Percentiles rank a stretch among this genome's conserved stretches.
These are phyloP conservation scores for Dipodomys stephensi DNA, from an alignment of 2,113 vertebrate species.

Conservation along the genomic window DNA sequence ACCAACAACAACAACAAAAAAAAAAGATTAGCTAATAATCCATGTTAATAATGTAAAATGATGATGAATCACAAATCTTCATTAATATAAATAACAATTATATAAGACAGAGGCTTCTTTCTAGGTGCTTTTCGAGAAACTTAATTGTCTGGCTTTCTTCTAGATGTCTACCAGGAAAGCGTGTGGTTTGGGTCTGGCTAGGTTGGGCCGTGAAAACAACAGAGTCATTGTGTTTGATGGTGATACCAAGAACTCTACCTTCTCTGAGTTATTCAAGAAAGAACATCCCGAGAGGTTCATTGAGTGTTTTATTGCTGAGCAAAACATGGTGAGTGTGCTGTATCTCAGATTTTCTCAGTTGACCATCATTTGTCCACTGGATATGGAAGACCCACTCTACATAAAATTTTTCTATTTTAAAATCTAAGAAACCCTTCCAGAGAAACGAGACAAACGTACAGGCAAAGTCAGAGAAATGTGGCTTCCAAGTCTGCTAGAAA, in stretches of 20 bases:
- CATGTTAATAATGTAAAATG: background rate
- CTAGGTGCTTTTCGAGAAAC: background rate
- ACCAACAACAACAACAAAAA: too few relatives aligned
- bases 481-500: background rate
- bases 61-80: constrained; percentile 11
- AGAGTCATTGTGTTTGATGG: constrained; percentile 91
- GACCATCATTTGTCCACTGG: background rate
- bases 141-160: background rate
- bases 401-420: background rate
- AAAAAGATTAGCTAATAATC: background rate
- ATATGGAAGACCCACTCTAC: background rate
- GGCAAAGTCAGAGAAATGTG: background rate
- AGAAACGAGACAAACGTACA: background rate
- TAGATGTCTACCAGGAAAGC: constrained; percentile 91
- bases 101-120: background rate
- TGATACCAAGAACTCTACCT: constrained; percentile 93
- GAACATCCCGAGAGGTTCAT: constrained; percentile 91
- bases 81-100: background rate
- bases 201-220: constrained; percentile 87
- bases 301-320: constrained; percentile 93
- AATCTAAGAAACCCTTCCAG: background rate
- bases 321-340: constrained; percentile 90
- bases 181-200: constrained; percentile 90
- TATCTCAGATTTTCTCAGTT: background rate
- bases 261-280: constrained; percentile 91